phyloP scores from a whole-genome alignment of 1,140 invertebrate species.

The Philaenus spumarius region DNA sequence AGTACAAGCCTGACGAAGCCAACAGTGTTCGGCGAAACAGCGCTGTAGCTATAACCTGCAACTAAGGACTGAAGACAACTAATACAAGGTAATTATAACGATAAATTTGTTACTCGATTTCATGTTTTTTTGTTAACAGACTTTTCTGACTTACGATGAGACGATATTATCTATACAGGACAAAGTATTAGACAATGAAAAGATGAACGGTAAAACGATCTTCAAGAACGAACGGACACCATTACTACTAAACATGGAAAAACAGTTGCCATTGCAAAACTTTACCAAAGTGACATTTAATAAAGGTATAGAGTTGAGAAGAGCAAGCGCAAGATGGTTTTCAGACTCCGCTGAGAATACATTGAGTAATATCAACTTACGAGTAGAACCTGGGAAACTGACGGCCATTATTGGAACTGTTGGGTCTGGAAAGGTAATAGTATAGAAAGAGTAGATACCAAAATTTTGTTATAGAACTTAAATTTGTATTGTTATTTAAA shows the following conservation, averaged over 20 bases:
- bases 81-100: no score
- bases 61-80: no score
- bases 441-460: no score
- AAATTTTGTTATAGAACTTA: no score
- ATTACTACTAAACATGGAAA: no score
- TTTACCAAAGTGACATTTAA: not conserved
- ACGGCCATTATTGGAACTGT: constrained; percentile 1
- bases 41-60: no score
- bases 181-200: not conserved
- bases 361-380: not conserved
- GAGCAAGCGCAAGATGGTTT: not conserved
- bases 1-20: no score
- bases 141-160: constrained; percentile 14
- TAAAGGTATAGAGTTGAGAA: not conserved
- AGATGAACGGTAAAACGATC: not conserved
- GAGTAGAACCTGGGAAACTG: not conserved
- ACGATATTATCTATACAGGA: not conserved
- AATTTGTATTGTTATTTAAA: no score
- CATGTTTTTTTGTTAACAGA: no score
- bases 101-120: no score
- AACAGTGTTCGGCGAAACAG: no score
- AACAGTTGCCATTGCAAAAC: not conserved
- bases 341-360: constrained; percentile 1
- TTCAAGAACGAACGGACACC: not conserved
- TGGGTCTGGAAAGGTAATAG: constrained; percentile 8